Percentiles rank a stretch among this genome's conserved stretches.
These are phyloP conservation scores for Turnix velox DNA, from an alignment of 2,113 vertebrate species.

Conservation along the genomic window DNA sequence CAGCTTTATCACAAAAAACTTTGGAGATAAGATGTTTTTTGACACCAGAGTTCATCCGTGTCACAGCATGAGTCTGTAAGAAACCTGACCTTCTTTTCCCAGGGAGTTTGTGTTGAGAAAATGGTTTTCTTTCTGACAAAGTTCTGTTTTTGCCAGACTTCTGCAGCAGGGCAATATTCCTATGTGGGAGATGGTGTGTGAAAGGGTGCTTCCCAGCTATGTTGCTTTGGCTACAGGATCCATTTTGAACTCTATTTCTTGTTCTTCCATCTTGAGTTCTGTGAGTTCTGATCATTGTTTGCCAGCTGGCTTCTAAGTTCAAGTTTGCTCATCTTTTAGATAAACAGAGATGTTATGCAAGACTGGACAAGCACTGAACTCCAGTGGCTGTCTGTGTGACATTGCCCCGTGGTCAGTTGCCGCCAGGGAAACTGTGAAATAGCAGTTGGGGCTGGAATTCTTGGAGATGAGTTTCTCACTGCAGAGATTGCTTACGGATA, in stretches of 20 bases:
- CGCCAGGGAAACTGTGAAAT: background rate
- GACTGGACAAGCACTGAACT: background rate
- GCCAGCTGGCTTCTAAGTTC: background rate
- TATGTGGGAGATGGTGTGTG: background rate
- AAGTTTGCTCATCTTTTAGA: background rate
- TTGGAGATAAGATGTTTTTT: background rate
- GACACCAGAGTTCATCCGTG: background rate
- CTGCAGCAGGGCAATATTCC: background rate
- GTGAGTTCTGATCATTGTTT: background rate
- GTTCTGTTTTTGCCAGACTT: background rate
- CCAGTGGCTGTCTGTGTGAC: background rate
- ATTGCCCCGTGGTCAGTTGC: fast-evolving
- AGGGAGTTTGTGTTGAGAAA: background rate
- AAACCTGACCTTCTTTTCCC: background rate
- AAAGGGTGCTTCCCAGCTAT: background rate
- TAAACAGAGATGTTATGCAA: background rate
- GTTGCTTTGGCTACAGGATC: background rate
- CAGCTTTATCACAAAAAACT: background rate
- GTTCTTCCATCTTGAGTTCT: background rate
- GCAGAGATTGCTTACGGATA: background rate
- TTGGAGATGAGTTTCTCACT: background rate
- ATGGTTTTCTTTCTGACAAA: background rate
- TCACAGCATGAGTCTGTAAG: background rate
- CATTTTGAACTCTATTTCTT: background rate
- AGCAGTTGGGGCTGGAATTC: background rate